Percentiles rank a stretch among this genome's conserved stretches.
phyloP scores from a whole-genome alignment of 2,797 vertebrate species.

The Acestrorhynchus altus region DNA sequence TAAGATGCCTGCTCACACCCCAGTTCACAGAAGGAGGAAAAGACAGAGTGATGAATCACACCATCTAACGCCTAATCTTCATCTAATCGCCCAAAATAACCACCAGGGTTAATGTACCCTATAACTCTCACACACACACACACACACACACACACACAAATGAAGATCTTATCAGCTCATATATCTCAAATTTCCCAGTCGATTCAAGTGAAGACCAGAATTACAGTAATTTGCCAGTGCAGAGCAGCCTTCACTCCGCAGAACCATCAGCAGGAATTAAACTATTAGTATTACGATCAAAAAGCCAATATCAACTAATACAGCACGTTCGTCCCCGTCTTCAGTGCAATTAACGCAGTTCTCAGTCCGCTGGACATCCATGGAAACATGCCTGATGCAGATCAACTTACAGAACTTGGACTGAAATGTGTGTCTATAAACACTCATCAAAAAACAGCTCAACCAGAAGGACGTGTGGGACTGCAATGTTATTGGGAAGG shows the following conservation, averaged over 20 bases:
- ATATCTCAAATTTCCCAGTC: background rate
- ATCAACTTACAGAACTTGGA: no score
- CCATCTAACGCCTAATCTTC: conserved; percentile 11
- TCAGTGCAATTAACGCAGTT: background rate
- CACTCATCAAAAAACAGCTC: no score
- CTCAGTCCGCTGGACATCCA: background rate
- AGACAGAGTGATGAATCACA: conserved; percentile 63
- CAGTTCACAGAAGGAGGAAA: conserved; percentile 47
- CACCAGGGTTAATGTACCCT: conserved; percentile 27
- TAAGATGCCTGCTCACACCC: conserved; percentile 51
- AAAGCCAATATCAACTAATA: background rate
- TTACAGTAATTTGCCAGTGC: background rate
- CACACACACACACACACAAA: conserved; percentile 7
- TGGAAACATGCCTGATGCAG: background rate
- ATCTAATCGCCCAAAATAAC: conserved; percentile 43
- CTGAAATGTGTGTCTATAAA: no score
- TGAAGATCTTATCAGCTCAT: no score
- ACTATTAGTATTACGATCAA: background rate
- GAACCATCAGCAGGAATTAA: background rate
- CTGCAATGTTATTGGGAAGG: no score
- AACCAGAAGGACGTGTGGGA: no score
- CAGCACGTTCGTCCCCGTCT: background rate
- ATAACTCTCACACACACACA: conserved; percentile 16
- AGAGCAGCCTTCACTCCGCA: background rate
- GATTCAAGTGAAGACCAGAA: background rate